phyloP scores from a whole-genome alignment of 2,797 vertebrate species.

The Sciurus carolinensis region DNA sequence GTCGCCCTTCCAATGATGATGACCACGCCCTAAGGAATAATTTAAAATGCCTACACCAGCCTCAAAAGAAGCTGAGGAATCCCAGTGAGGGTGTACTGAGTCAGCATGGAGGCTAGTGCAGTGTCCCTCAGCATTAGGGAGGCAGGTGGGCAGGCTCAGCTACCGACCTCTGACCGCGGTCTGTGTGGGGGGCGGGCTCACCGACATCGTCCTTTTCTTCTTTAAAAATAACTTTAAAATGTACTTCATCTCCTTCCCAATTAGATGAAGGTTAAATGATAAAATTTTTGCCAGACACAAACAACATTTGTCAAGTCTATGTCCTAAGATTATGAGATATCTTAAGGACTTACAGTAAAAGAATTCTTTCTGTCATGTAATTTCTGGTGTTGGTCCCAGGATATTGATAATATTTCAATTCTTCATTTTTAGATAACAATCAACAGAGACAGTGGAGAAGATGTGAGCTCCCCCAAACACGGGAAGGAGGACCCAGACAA shows the following conservation, averaged over 20 bases:
- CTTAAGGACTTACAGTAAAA: neutral
- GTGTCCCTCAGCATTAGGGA: too few species aligned
- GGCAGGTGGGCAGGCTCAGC: too few species aligned
- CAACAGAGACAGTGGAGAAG: slow-evolving; percentile 94
- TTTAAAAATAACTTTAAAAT: neutral
- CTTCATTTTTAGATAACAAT: slow-evolving; percentile 94
- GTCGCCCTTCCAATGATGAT: too few species aligned
- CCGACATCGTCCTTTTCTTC: neutral
- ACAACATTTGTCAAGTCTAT: neutral
- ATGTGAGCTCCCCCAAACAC: slow-evolving; percentile 95
- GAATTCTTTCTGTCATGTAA: neutral
- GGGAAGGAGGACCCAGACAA: slow-evolving; percentile 95
- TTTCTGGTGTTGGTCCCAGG: neutral
- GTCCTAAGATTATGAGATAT: neutral
- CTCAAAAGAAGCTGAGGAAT: too few species aligned
- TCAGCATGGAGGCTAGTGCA: too few species aligned
- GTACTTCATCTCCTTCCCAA: slow-evolving; percentile 44
- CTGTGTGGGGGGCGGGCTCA: too few species aligned
- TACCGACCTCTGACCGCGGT: too few species aligned
- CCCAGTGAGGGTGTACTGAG: too few species aligned
- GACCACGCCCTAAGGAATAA: too few species aligned
- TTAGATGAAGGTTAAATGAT: neutral
- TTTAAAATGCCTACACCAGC: too few species aligned
- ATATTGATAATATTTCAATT: slow-evolving; percentile 38
- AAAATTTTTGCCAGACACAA: neutral